phyloP scores from a whole-genome alignment of 2,113 vertebrate species.

The Otocyon megalotis region DNA sequence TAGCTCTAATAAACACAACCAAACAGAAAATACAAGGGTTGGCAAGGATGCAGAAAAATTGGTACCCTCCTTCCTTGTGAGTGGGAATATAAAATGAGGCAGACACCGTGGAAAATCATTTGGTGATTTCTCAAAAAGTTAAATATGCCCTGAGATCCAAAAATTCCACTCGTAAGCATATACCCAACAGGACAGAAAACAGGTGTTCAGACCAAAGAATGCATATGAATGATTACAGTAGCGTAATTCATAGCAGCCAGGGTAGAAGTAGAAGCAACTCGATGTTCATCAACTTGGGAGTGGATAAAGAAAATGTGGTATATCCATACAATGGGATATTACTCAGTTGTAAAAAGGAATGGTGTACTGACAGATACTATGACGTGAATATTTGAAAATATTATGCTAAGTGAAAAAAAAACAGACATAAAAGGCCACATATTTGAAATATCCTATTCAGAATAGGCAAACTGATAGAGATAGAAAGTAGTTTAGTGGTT shows the following conservation, averaged over 20 bases:
- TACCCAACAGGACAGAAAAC: background rate
- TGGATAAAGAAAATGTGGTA: background rate
- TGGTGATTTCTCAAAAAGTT: background rate
- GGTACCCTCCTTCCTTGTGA: background rate
- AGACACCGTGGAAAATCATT: background rate
- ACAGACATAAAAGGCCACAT: background rate
- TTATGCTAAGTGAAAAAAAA: background rate
- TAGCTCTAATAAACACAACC: background rate
- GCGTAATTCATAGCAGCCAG: background rate
- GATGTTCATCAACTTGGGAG: background rate
- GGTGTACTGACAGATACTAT: rapidly evolving
- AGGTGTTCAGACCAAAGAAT: background rate
- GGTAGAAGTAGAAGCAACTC: background rate
- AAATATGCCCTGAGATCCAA: background rate
- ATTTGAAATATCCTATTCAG: background rate
- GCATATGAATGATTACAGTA: background rate
- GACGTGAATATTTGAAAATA: background rate
- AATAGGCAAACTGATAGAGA: background rate
- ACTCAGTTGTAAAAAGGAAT: background rate
- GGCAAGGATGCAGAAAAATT: background rate
- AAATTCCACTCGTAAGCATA: background rate
- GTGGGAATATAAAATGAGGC: background rate
- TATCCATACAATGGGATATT: background rate
- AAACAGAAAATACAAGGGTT: background rate
- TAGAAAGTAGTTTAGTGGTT: background rate